Base-by-base conservation (phyloP, 2,797 vertebrate species). In the Allobates femoralis region DNA sequence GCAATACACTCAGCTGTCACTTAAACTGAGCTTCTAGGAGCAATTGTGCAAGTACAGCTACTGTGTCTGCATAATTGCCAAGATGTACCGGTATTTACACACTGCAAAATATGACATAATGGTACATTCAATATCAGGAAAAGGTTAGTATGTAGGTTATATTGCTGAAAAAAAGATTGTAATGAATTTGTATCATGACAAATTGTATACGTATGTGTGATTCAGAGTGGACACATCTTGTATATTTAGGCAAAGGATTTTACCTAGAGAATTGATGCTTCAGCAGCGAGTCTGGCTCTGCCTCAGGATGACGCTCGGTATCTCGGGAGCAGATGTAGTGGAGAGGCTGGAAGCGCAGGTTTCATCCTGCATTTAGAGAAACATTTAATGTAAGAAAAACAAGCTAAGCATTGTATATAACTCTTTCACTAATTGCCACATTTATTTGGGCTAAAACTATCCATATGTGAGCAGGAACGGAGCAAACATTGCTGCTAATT, bases 361-460 rank as follows among this genome's bases (percentile, higher is more conserved):
- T 78, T 34, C 37, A 53, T 53, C 28, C 19, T 30, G 7, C 6
- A 76, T 69, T 46, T 5, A 14, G 37, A 14, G 69, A 46, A 73
- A 41, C 37, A 73, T 77, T 77, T 32, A 56, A 56, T 56, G 19
- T 34, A 56, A 32, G 51, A 41, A 83, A 58, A 58, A 71, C 0
- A 41, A 28, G 23, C 7, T 3, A 37, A 26, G 19, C 3, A 26
- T 60, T 74, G 34, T 58, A 83, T 58, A 58, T 41, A 73, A 83
- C 56, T 71, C 30, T 55, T n/a, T 14, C 30, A 18, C 50, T 71
- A 82, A 81, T 74, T 82, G 32, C 32, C 28, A 76, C 34, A 23
- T 84, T 76, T 84, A 84, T 84, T 76, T 51, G 71, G 82, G 41
- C 55, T 76, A 46, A 34, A 84, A 75, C n/a, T 50, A 64, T n/a